Base-by-base conservation (phyloP, 1,140 invertebrate species). In the Ceratoteleas bidentatus region DNA sequence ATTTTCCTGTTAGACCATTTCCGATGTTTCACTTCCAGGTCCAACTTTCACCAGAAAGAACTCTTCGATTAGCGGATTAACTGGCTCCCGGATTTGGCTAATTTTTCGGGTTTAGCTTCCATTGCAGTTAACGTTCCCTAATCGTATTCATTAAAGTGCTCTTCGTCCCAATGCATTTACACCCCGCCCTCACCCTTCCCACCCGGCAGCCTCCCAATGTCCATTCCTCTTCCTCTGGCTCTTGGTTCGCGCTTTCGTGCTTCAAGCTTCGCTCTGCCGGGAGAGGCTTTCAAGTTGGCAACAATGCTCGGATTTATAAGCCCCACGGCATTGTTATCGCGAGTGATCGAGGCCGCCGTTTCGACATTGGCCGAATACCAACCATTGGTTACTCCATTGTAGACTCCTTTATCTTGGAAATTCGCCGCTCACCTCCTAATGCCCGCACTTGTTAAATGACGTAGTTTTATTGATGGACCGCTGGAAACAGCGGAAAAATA, bases 111-210 rank as follows among this genome's bases (percentile, higher is more conserved):
- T 84, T 86, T 85, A 84, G 85, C 83, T 87, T 90, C 81, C 84
- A 87, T 86, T 84, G 86, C 86, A 88, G 87, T 89, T 88, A 88
- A 88, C 83, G 87, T 84, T 82, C 36, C 81, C 85, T 90, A 90
- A 90, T 90, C 87, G 87, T 89, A 90, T 90, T 90, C 88, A 90
- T 90, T 90, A 89, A 90, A 90, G 88, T 87, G 86, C 86, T 88
- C 86, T 88, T 70, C 53, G 49, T 83, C 57, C 38, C 86, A 89
- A 88, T 89, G 87, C 88, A 89, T 89, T 89, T 88, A 87, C 85
- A 88, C 86, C 81, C 82, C 65, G 79, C 77, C 69, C 77, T 78
- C 78, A 57, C 7, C 58, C 62, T n/a, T n/a, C 69, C 64, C 14
- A 43, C 43, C 34, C 56, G 50, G 78, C 64, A n/a, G n/a, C 38